Percentiles rank a stretch among this genome's conserved stretches.
Evolutionary conservation across 2,888 invertebrate species (phyloP).

Genomic region (Spodoptera picta): DNA sequence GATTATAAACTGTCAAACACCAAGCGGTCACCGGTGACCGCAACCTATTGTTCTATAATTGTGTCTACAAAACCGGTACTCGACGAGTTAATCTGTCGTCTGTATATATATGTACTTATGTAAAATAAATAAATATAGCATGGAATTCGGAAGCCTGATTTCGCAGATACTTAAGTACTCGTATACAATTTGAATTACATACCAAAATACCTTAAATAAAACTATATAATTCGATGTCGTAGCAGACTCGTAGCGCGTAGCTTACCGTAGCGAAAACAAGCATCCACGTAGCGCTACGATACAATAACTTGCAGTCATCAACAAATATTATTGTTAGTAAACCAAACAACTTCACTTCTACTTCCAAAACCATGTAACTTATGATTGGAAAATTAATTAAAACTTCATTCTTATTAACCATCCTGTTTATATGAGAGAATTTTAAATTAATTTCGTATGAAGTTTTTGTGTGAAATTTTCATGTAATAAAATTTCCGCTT

Average conservation of each 20-base stretch:
- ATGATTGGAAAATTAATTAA: slow-evolving; percentile 70
- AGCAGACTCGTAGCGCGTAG: slow-evolving; percentile 43
- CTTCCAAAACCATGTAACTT: slow-evolving; percentile 45
- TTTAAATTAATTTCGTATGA: slow-evolving; percentile 43
- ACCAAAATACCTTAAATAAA: no score
- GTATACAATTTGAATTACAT: no score
- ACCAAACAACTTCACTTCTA: slow-evolving; percentile 64
- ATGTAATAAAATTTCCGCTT: slow-evolving; percentile 24
- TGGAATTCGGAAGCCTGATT: no score
- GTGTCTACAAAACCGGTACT: no score
- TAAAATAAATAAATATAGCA: no score
- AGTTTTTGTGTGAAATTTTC: slow-evolving; percentile 20
- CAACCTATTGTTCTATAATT: no score
- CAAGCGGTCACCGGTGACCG: no score
- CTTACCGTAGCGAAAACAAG: slow-evolving; percentile 45
- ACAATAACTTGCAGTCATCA: slow-evolving; percentile 64
- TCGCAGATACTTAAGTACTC: no score
- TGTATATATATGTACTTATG: no score
- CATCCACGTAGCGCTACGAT: slow-evolving; percentile 51
- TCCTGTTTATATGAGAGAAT: slow-evolving; percentile 42
- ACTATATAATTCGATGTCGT: slow-evolving; percentile 23
- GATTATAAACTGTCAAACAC: no score
- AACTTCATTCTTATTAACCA: slow-evolving; percentile 53
- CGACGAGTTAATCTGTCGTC: no score
- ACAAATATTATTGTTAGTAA: slow-evolving; percentile 74